These are phyloP conservation scores for Pygoscelis adeliae DNA, from an alignment of 2,113 vertebrate species.

Conservation along the genomic window DNA sequence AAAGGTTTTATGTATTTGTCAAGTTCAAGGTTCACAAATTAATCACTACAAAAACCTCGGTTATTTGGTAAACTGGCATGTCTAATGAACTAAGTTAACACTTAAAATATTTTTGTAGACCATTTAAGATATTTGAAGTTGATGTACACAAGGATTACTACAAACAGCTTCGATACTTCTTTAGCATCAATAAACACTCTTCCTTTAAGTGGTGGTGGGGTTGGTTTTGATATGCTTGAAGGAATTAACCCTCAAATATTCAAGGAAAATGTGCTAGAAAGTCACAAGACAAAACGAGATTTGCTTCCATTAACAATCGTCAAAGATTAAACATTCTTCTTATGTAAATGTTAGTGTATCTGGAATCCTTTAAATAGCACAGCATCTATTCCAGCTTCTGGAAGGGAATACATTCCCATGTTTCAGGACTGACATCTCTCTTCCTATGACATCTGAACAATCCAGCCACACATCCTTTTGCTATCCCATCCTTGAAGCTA, in stretches of 20 bases:
- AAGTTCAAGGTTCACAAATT: background rate
- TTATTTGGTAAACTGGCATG: background rate
- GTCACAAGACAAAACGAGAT: background rate
- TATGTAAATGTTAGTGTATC: no score
- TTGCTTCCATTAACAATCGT: background rate
- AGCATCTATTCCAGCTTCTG: background rate
- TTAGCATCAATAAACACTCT: background rate
- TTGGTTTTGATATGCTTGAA: background rate
- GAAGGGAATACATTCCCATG: background rate
- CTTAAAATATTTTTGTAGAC: background rate
- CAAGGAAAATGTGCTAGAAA: accelerated
- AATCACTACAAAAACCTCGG: background rate
- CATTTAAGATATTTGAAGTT: background rate
- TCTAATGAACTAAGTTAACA: background rate
- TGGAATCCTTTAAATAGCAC: background rate
- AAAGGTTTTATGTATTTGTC: background rate
- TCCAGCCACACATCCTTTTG: background rate
- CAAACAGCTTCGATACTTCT: background rate
- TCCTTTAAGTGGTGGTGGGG: background rate
- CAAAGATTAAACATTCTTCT: background rate
- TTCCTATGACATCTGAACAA: background rate
- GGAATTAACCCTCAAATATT: background rate
- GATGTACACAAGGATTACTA: background rate
- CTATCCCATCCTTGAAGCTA: background rate
- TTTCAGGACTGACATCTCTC: background rate